phyloP scores from a whole-genome alignment of 2,888 invertebrate species.

The Muschampia plurimacula region DNA sequence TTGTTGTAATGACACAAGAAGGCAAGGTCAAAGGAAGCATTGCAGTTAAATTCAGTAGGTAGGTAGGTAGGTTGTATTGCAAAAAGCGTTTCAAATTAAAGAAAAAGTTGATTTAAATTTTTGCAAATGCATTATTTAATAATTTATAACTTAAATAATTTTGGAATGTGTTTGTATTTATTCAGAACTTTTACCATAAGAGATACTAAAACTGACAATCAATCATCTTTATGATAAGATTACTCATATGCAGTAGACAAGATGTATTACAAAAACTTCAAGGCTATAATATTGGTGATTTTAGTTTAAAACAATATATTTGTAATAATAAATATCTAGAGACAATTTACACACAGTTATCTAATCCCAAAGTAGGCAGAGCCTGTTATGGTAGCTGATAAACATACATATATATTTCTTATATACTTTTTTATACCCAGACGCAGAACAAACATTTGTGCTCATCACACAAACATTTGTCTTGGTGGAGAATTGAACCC shows the following conservation, averaged over 20 bases:
- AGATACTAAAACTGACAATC: constrained; percentile 20
- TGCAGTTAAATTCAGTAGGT: constrained; percentile 6
- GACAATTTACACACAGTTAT: no score
- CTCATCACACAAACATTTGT: no score
- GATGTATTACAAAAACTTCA: constrained; percentile 15
- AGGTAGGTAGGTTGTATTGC: not conserved
- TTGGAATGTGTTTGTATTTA: not conserved
- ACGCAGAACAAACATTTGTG: no score
- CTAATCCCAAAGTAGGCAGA: no score
- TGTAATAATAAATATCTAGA: no score
- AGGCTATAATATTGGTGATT: not conserved
- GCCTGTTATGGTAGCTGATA: no score
- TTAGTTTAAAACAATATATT: no score
- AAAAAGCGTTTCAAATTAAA: constrained; percentile 4
- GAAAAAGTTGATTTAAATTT: not conserved
- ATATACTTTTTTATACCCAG: no score
- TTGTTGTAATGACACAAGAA: constrained; percentile 21
- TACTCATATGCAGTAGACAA: constrained; percentile 12
- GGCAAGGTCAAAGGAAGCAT: constrained; percentile 32
- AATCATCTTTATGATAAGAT: constrained; percentile 27
- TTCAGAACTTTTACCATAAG: constrained; percentile 3
- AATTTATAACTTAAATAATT: not conserved
- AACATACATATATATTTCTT: no score
- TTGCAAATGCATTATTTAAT: not conserved
- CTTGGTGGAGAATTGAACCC: no score